Base-by-base conservation (phyloP, 2,113 vertebrate genomes). In the Chloropsis cyanopogon region DNA sequence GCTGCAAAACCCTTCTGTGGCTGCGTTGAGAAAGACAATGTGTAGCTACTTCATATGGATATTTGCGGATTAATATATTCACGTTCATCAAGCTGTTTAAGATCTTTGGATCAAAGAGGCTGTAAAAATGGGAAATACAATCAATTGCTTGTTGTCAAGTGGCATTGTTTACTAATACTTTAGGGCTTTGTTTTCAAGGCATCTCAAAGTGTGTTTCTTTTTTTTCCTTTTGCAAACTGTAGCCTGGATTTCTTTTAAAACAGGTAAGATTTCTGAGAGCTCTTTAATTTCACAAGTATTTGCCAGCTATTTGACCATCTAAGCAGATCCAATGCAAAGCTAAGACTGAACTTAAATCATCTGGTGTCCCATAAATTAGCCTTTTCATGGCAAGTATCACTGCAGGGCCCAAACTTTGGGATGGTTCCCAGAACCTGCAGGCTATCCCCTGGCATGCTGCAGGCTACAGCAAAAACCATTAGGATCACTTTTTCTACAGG, bases 161-260 rank as follows among this genome's bases (percentile, higher is more conserved):
- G 49, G 60, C 28, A 79, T 82, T 93, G 52, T 86, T 84, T 93
- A 66, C 76, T 95, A 54, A 93, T 91, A 75, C 65, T 92, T 84
- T 4, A 96, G 83, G 86, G 88, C 81, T 95, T 93, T 96, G 61
- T 89, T 92, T 95, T 93, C 86, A 89, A 95, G 83, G 65, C 49
- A 89, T 95, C 94, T 95, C 65, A 95, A 95, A 93, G 89, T 26
- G 19, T 85, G 42, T 92, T 95, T 94, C 64, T 94, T 93, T 84
- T 66, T 68, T 83, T 83, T 84, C 86, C 65, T 92, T 96, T 92
- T 92, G 89, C 91, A 96, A 89, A 92, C 84, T 87, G 61, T 92
- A 95, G 95, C 94, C 73, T 93, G 93, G 92, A 93, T 96, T 92
- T 95, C 91, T 95, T 97, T 95, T 83, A 95, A 97, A 97, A 95